A percentile compares a stretch with the other conserved stretches of the same genome.
Conservation (phyloP, 2,113 vertebrate species). For the Pseudorectes ferrugineus region DNA sequence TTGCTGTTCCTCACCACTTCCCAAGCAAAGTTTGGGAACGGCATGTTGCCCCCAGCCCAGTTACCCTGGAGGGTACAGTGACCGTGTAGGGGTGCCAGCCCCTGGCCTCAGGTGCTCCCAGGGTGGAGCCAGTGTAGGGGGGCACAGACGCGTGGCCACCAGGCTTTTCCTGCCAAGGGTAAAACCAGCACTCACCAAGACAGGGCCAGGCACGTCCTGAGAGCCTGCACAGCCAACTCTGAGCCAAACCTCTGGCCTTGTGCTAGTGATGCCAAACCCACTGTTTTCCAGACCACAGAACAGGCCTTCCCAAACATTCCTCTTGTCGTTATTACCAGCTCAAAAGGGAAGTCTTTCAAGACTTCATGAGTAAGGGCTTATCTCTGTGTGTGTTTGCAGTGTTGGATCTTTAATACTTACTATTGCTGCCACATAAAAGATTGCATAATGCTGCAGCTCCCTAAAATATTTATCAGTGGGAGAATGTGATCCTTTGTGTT, state of each 20-base stretch:
- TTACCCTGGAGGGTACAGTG: background rate
- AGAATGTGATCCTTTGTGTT: background rate
- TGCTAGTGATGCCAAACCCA: background rate
- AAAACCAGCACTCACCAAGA: rapidly evolving
- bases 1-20: background rate
- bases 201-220: rapidly evolving
- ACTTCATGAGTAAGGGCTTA: background rate
- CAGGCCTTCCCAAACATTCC: background rate
- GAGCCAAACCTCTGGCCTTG: background rate
- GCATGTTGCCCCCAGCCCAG: rapidly evolving
- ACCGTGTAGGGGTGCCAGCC: rapidly evolving
- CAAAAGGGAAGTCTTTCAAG: background rate
- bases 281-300: background rate
- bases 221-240: rapidly evolving
- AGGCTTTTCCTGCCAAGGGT: background rate
- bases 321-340: background rate
- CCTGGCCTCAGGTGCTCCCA: rapidly evolving
- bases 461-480: background rate
- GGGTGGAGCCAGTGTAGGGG: background rate
- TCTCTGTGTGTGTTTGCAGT: background rate
- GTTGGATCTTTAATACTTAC: background rate
- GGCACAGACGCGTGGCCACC: background rate
- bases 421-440: background rate
- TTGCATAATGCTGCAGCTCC: background rate
- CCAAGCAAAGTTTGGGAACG: background rate